These are phyloP conservation scores for Psittacus erithacus DNA, from an alignment of 2,113 vertebrate genomes.

Conservation along the genomic window DNA sequence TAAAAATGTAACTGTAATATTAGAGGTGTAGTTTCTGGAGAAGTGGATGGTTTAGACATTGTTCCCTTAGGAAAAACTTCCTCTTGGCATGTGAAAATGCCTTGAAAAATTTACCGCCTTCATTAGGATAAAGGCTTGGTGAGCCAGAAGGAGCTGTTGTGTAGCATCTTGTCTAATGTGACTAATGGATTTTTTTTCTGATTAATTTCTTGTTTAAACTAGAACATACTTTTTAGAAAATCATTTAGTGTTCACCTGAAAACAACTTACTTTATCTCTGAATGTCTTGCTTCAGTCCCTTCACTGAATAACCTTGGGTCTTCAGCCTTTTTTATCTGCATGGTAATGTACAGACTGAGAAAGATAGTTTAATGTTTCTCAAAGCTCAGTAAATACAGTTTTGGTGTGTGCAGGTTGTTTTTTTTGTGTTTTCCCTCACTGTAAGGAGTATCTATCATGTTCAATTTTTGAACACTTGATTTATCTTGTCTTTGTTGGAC, in stretches of 20 bases:
- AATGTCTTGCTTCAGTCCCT: neutral
- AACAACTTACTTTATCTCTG: neutral
- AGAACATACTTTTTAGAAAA: neutral
- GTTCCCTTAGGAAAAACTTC: neutral
- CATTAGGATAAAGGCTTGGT: neutral
- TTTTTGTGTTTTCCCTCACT: neutral
- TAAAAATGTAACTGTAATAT: neutral
- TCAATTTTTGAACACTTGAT: neutral
- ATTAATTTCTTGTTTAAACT: neutral
- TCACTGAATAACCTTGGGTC: neutral
- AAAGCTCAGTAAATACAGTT: neutral
- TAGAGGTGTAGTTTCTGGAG: neutral
- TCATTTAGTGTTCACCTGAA: neutral
- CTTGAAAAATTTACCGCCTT: neutral
- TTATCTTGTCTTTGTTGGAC: neutral
- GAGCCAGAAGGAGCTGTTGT: neutral
- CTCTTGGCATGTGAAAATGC: neutral
- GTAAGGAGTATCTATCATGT: neutral
- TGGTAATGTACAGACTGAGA: neutral
- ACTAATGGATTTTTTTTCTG: neutral
- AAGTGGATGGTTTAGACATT: neutral
- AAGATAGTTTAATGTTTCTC: neutral
- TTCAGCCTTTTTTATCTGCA: neutral
- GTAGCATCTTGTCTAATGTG: neutral
- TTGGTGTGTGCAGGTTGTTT: neutral